Conservation (phyloP, 2,797 vertebrate species). For the Eurystomus glaucurus region DNA sequence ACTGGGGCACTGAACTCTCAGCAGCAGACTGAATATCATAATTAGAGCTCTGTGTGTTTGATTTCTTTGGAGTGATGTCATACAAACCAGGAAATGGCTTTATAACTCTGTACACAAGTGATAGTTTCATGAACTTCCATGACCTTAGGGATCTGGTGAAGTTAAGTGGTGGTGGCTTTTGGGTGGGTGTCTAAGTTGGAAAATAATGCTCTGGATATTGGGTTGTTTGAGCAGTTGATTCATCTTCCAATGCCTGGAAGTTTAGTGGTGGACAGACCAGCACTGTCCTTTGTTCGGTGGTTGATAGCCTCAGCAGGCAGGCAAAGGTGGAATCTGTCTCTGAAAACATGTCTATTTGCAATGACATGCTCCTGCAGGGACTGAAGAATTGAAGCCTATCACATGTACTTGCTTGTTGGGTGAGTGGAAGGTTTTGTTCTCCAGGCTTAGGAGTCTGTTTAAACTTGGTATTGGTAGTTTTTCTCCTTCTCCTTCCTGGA, state of each 20-base stretch:
- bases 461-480: not conserved
- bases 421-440: not conserved
- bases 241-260: not conserved
- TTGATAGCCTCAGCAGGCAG: not conserved
- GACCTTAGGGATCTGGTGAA: accelerated
- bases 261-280: not conserved
- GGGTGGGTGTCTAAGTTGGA: not conserved
- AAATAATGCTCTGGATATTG: not conserved
- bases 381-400: not conserved
- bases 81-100: not conserved
- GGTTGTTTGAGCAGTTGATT: not conserved
- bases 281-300: not conserved
- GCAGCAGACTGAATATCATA: not conserved
- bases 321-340: not conserved
- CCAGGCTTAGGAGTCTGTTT: not conserved
- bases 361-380: not conserved
- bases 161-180: not conserved
- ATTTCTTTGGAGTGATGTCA: not conserved
- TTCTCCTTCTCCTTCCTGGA: not conserved
- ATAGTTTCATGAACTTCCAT: not conserved
- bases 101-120: not conserved
- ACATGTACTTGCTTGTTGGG: not conserved
- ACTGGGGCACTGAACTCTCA: not conserved
- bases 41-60: not conserved
- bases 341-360: not conserved